Evolutionary conservation across 2,888 invertebrate species (phyloP), one percentile per base, ranked within the genome.

Genomic region (Brenthis hecate): DNA sequence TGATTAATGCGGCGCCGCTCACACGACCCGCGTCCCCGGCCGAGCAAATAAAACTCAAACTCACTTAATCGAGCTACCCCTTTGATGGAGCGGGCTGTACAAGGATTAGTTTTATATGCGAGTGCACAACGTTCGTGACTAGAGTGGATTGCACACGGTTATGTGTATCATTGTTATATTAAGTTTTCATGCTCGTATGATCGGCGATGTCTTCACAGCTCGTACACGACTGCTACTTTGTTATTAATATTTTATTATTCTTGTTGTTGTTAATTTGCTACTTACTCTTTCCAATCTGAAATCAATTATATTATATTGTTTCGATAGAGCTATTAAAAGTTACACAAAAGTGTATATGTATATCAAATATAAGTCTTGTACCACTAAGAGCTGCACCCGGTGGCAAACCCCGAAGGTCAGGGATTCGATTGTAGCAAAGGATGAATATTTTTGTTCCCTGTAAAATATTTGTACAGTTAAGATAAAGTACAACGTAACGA

Each of bases 1-100:
- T 92, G 92, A 92, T 92, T 92, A 91, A 92, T 92, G 92, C 86
- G 90, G 89, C 89, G 89, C 90, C 88, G 82, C 85, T 83, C 86
- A 86, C 85, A 85, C 85, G 83, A 79, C 83, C 82, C 85, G 79
- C 73, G 72, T 73, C 66, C 73, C 65, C 74, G 77, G 78, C 80
- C 78, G 78, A 78, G 84, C 88, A 85, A 90, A 91, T 91, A 90
- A 91, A 89, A 91, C 91, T 87, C 87, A 84, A 86, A 87, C 87
- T 86, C 88, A 86, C 88, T 89, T 91, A 91, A 91, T 89, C 86
- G 89, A 88, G 85, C 89, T 89, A 91, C 91, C 91, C 91, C 90
- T 91, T 91, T 90, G 90, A 89, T 88, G 84, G 89, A 88, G 85
- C 84, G 84, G 81, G 84, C 83, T 85, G 85, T 87, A 85, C 84